Percentiles rank a stretch among this genome's conserved stretches.
These are phyloP conservation scores for Sericinus montela DNA, from an alignment of 2,888 invertebrate genomes.

Conservation along the genomic window DNA sequence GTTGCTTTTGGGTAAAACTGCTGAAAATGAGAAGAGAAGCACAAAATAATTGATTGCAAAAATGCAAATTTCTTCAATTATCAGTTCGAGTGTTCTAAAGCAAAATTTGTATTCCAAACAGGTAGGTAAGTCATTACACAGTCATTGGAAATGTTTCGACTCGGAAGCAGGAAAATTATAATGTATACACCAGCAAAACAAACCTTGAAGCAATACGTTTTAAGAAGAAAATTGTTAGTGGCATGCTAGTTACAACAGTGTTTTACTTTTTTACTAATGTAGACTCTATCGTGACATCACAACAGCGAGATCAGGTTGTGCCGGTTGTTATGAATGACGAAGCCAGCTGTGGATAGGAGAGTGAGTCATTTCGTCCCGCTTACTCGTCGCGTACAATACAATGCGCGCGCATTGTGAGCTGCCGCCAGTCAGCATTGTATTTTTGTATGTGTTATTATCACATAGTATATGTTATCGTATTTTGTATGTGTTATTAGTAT, in stretches of 20 bases:
- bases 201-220: neutral
- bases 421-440: conserved; percentile 40
- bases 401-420: conserved; percentile 62
- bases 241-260: conserved; percentile 18
- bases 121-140: conserved; percentile 22
- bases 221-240: conserved; percentile 17
- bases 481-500: too few species aligned
- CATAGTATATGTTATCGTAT: too few species aligned
- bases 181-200: conserved; percentile 11
- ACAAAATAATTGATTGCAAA: conserved; percentile 3
- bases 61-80: conserved; percentile 13
- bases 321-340: conserved; percentile 57
- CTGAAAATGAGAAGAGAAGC: too few species aligned
- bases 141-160: conserved; percentile 23
- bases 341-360: conserved; percentile 52
- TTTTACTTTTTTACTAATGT: conserved; percentile 28
- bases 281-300: conserved; percentile 35
- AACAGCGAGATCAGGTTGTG: conserved; percentile 35
- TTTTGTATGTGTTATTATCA: conserved; percentile 34
- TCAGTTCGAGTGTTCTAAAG: conserved; percentile 3
- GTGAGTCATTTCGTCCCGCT: conserved; percentile 60
- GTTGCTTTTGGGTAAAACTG: too few species aligned
- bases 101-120: conserved; percentile 16
- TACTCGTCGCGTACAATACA: conserved; percentile 45
- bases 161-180: conserved; percentile 19